Conservation (phyloP, 2,113 vertebrate genomes). For the Ptilorrhoa leucosticta region DNA sequence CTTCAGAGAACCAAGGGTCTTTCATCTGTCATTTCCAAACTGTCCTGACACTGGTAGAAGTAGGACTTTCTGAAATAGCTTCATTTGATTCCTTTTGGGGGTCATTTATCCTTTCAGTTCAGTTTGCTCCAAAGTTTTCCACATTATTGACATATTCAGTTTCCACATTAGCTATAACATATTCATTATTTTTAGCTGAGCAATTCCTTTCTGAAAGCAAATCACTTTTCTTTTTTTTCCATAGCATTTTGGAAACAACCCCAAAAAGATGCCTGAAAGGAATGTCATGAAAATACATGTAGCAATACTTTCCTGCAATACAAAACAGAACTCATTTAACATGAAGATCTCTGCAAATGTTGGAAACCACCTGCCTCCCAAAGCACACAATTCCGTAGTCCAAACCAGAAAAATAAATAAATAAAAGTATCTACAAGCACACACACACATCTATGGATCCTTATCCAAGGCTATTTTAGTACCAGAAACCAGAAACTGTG, state of each 20-base stretch:
- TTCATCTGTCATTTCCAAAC: background rate
- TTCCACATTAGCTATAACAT: constrained; percentile 28
- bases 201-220: constrained; percentile 43
- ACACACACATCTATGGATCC: background rate
- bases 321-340: background rate
- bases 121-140: background rate
- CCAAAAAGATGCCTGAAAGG: background rate
- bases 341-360: background rate
- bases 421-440: background rate
- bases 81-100: background rate
- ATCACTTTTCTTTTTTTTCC: background rate
- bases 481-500: constrained; percentile 1
- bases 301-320: background rate
- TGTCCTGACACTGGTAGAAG: background rate
- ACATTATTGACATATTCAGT: constrained; percentile 30
- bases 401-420: constrained; percentile 22
- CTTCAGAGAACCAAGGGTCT: background rate
- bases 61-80: background rate
- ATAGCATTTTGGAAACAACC: background rate
- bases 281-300: constrained; percentile 9
- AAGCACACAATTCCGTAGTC: background rate
- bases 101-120: background rate
- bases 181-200: constrained; percentile 48
- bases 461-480: constrained; percentile 14
- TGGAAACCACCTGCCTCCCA: constrained; percentile 43